Evolutionary conservation across 2,113 vertebrate genomes (phyloP).

Genomic region (Nicator chloris): DNA sequence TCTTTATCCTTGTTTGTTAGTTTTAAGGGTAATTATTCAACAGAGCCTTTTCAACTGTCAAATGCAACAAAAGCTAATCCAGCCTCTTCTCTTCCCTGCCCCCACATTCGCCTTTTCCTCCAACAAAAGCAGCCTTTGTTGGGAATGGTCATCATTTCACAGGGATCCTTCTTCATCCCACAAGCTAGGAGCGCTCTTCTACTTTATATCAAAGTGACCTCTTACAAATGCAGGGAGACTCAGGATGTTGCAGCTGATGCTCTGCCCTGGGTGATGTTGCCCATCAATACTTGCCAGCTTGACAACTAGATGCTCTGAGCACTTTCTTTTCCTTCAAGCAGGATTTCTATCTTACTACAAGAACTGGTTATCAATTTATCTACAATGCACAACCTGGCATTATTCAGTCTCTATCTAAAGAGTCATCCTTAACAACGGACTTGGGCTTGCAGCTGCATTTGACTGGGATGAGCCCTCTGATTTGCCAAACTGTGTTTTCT

Average conservation of each 20-base stretch:
- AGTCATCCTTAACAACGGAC: neutral
- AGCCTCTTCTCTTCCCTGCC: conserved; percentile 38
- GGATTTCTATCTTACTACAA: neutral
- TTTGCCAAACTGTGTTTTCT: neutral
- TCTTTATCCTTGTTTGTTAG: conserved; percentile 70
- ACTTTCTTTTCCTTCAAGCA: neutral
- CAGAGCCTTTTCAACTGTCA: conserved; percentile 84
- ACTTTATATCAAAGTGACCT: conserved; percentile 14
- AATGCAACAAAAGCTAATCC: conserved; percentile 79
- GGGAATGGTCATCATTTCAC: conserved; percentile 13
- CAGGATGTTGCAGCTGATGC: neutral
- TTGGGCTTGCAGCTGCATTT: neutral
- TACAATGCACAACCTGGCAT: neutral
- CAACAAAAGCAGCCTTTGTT: conserved; percentile 77
- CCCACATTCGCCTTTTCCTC: conserved; percentile 16
- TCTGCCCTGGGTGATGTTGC: neutral
- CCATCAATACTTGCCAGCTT: neutral
- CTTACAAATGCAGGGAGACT: neutral
- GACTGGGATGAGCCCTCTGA: neutral
- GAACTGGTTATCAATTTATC: neutral
- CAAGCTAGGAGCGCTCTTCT: conserved; percentile 5
- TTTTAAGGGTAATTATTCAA: conserved; percentile 87
- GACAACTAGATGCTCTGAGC: neutral
- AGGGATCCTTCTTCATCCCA: conserved; percentile 14
- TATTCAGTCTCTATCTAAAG: neutral